Evolutionary conservation across 1,140 invertebrate genomes (phyloP).

Genomic region (Triops cancriformis): DNA sequence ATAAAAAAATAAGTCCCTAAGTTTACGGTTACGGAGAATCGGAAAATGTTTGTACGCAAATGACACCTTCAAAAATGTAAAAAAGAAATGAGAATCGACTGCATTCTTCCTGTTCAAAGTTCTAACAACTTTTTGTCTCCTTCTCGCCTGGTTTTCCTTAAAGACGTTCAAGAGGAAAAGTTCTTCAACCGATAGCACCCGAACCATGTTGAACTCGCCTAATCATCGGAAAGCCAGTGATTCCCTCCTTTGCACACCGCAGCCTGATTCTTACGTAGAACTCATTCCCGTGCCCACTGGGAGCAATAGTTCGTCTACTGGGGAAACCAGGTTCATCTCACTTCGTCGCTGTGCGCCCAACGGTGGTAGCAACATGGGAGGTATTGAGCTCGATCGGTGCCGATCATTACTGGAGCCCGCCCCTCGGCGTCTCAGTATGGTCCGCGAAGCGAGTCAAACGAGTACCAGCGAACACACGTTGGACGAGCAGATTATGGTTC

Average conservation of each 20-base stretch:
- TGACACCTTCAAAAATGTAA: no score
- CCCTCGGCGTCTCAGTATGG: neutral
- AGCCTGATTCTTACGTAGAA: slow-evolving; percentile 2
- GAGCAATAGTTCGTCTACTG: neutral
- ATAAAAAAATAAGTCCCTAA: no score
- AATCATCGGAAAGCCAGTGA: neutral
- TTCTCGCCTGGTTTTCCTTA: neutral
- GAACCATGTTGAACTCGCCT: neutral
- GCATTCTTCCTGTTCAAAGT: neutral
- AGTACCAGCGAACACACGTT: neutral
- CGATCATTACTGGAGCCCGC: neutral
- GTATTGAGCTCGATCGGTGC: neutral
- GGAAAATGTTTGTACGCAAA: no score
- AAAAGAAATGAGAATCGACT: neutral
- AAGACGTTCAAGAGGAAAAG: slow-evolving; percentile 5
- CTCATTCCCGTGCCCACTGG: neutral
- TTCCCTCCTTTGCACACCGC: neutral
- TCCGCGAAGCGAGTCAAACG: neutral
- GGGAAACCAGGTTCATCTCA: neutral
- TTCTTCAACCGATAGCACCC: neutral
- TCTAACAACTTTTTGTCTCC: neutral
- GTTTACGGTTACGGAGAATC: no score
- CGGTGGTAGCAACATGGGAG: neutral
- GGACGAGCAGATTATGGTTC: neutral
- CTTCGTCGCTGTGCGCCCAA: neutral